These are phyloP conservation scores for Aleiodes alternator DNA, from an alignment of 2,888 invertebrate genomes.

Conservation along the genomic window DNA sequence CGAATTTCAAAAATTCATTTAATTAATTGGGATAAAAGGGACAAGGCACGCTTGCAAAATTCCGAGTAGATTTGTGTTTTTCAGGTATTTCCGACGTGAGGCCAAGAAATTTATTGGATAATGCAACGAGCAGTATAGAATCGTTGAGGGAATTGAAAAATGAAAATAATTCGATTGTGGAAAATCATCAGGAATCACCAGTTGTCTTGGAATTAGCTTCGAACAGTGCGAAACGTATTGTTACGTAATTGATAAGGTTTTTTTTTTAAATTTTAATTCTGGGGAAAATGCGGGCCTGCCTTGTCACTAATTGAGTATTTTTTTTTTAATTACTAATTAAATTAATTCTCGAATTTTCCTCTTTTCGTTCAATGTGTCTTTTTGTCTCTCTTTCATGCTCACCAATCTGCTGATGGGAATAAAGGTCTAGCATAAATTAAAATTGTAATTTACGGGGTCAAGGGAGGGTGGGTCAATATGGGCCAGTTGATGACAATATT, in stretches of 20 bases:
- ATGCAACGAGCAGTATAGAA: constrained; percentile 58
- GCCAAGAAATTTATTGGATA: constrained; percentile 60
- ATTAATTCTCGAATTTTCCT: neutral
- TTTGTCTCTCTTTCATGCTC: no score
- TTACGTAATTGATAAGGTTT: constrained; percentile 50
- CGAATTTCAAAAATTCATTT: no score
- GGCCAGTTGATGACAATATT: no score
- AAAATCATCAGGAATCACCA: constrained; percentile 56
- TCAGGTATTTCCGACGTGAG: constrained; percentile 60
- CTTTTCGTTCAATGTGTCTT: neutral
- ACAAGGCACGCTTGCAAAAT: constrained; percentile 59
- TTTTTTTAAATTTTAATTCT: neutral
- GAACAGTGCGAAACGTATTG: constrained; percentile 62
- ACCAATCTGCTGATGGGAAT: no score
- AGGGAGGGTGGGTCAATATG: no score
- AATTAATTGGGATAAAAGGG: neutral
- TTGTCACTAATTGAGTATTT: constrained; percentile 1
- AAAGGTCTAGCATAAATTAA: no score
- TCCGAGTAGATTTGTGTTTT: constrained; percentile 57
- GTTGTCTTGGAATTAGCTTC: constrained; percentile 62
- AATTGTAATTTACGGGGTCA: no score
- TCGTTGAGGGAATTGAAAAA: constrained; percentile 52
- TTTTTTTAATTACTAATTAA: neutral
- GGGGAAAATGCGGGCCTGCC: constrained; percentile 6
- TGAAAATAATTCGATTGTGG: constrained; percentile 24